Evolutionary conservation across 2,888 invertebrate genomes (phyloP), one percentile per base, ranked within the genome.

Genomic region (Axea sp.): DNA sequence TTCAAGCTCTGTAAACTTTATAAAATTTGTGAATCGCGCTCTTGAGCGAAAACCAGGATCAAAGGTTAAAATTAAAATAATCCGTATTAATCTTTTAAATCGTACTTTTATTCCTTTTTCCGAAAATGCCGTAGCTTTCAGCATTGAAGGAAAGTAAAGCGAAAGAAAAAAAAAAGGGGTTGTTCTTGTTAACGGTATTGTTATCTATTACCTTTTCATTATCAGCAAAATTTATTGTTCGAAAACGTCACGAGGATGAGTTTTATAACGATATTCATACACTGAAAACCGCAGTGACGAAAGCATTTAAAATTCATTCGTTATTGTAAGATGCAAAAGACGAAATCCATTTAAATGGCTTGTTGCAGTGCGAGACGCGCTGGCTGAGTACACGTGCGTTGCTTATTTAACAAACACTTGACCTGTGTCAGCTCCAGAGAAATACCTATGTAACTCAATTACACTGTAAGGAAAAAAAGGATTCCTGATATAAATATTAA

Each of bases 381-480:
- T 28, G 22, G 22, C 31, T 24, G 24, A 33, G 45, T 41, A 35
- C 28, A 45, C 35, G 14, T 35, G 45, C 35, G 17, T 45, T 35
- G 26, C 45, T 45, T 59, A 41, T 59, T 45, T 35, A 59, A 59
- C 35, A 35, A 59, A 59, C 45, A 59, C 45, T 59, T 59, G 35
- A 59, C 43, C 59, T 33, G 35, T 28, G 59, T 33, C 35, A 19
- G 22, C 35, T 33, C n/a, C n/a, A 31, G 12, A 2, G 31, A 35
- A 37, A 26, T 24, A 24, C 24, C 24, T 33, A n/a, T 35, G 12
- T 33, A 7, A 8, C 22, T 35, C 33, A 19, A 49, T 49, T 33
- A 33, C 22, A 31, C 33, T 4, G 33, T 15, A 22, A n/a, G 31
- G 22, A 19, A 31, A 12, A 47, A 17, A 19, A n/a, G n/a, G n/a